Base-by-base conservation (phyloP, 2,797 vertebrate genomes). In the Pteronotus mesoamericanus region DNA sequence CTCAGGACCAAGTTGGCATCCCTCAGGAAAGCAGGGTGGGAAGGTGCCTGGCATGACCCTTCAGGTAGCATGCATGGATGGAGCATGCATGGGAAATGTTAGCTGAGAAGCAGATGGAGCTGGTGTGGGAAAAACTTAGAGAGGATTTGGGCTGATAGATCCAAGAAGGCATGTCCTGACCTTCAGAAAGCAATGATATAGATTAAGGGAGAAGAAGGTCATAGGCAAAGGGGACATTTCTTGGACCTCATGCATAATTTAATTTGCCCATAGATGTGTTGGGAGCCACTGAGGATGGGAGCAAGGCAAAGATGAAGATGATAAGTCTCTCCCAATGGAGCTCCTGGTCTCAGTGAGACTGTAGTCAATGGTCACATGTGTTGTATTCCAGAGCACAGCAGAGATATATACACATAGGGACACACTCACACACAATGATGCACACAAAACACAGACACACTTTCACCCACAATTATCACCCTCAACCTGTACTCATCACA, bases 21-120 rank as follows among this genome's bases (percentile, higher is more conserved):
- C 32, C 90, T 26, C 16, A 57, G 29, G 44, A 48, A 22, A 93
- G 3, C 15, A 29, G 46, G 10, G 5, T 78, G 51, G 7, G 46
- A 18, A 39, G 37, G 3, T 0, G 0, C 14, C 14, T 6, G 39
- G 18, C 2, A 7, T 42, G n/a, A 11, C 46, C 55, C 16, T 0
- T 4, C 4, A 2, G 37, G 39, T 3, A 37, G 34, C 39, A 15
- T 1, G 16, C 7, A 0, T 0, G 37, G 9, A 19, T 0, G 6
- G 14, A 16, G 9, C 0, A 4, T 22, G 15, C 16, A 2, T 3
- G 4, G 68, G 29, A 9, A 64, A 1, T 1, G 0, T 4, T 87
- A 1, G 3, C 29, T 55, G 9, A n/a, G 16, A 55, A 39, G 0
- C 86, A 51, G 15, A 48, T 7, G 15, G 19, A 14, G 34, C 19